These are phyloP conservation scores for Nycticryphes semicollaris DNA, from an alignment of 2,113 vertebrate species.

Conservation along the genomic window DNA sequence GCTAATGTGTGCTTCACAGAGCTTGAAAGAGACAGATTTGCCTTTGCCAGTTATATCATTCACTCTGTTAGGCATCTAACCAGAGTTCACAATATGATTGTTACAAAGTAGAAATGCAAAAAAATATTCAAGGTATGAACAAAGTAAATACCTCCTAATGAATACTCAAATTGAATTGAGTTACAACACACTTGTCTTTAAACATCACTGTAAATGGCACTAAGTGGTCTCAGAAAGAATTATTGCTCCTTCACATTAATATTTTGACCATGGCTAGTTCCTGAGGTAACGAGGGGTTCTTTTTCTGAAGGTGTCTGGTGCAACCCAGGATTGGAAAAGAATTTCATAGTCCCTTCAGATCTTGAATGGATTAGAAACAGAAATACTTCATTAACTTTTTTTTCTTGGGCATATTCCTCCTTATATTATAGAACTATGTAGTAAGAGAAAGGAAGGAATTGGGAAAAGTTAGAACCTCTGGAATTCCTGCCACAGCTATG, in stretches of 20 bases:
- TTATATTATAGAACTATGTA: neutral
- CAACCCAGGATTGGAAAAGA: neutral
- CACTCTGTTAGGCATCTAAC: neutral
- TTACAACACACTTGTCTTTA: neutral
- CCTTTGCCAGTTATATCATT: neutral
- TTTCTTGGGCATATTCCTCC: neutral
- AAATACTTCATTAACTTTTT: neutral
- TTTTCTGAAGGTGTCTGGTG: neutral
- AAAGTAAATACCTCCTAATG: neutral
- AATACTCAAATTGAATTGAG: neutral
- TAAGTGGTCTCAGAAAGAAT: neutral
- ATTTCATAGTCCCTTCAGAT: neutral
- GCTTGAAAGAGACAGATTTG: neutral
- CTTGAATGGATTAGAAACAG: neutral
- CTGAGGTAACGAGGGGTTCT: neutral
- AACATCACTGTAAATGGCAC: neutral
- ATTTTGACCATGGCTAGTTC: neutral
- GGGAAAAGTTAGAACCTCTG: neutral
- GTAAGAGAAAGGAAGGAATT: neutral
- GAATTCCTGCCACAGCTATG: neutral
- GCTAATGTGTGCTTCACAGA: neutral
- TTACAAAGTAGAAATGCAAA: neutral
- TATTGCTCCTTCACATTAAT: neutral
- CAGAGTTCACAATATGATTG: neutral
- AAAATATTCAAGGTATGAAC: neutral